phyloP scores from a whole-genome alignment of 2,797 vertebrate species.

The Danio jaintianensis region DNA sequence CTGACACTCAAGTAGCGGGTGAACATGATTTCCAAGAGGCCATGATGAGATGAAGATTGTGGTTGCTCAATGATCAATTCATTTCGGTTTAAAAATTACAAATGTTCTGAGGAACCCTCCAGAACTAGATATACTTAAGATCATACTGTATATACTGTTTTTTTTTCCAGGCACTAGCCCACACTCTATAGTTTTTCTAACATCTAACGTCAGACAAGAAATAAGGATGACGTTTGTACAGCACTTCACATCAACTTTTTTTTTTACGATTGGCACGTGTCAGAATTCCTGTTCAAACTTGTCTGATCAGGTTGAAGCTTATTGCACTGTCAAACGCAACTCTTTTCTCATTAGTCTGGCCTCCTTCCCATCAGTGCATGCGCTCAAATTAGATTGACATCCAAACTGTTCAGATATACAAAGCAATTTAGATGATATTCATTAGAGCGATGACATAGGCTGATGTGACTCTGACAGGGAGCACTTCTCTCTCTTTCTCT shows the following conservation, averaged over 20 bases:
- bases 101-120: not conserved
- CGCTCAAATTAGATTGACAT: constrained; percentile 99
- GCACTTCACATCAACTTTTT: constrained; percentile 57
- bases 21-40: constrained; percentile 40
- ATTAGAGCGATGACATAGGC: constrained; percentile 99
- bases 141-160: not conserved
- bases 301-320: constrained; percentile 94
- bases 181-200: constrained; percentile 9
- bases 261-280: constrained; percentile 78
- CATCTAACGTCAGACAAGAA: constrained; percentile 10
- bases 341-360: constrained; percentile 98
- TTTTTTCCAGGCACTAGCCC: not conserved
- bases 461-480: constrained; percentile 82
- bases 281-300: constrained; percentile 88
- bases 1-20: constrained; percentile 56
- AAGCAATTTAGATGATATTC: constrained; percentile 99
- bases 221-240: not conserved
- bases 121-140: not conserved
- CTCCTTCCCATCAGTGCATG: constrained; percentile 94
- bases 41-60: constrained; percentile 38
- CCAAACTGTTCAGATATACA: constrained; percentile 99
- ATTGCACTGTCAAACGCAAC: constrained; percentile 92
- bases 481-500: constrained; percentile 76
- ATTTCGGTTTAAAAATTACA: constrained; percentile 16
- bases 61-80: constrained; percentile 38